These are phyloP conservation scores for Agrochola circellaris DNA, from an alignment of 2,888 invertebrate genomes.

Conservation along the genomic window DNA sequence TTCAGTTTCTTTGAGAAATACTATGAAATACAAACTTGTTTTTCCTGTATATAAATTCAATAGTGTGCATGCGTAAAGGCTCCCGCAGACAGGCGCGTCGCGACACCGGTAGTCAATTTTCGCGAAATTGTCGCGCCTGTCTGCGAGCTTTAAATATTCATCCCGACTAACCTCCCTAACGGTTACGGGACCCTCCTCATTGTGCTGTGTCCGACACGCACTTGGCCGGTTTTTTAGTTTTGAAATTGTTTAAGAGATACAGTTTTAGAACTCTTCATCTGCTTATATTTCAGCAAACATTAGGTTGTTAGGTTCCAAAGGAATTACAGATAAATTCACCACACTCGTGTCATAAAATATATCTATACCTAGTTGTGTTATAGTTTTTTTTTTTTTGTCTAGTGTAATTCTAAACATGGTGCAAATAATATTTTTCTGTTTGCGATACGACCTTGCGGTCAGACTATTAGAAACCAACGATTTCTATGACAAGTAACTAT, in stretches of 20 bases:
- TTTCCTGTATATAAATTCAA: neutral
- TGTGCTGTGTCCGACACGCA: neutral
- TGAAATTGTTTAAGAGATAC: neutral
- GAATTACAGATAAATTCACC: neutral
- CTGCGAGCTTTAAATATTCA: neutral
- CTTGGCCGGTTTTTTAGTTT: neutral
- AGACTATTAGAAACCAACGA: constrained; percentile 81
- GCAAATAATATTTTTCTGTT: constrained; percentile 59
- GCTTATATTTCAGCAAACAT: constrained; percentile 4
- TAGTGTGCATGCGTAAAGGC: neutral
- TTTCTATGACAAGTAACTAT: constrained; percentile 88
- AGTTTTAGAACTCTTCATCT: neutral
- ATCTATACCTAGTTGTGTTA: neutral
- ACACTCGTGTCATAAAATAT: neutral
- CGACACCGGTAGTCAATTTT: no score
- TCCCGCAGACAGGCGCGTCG: no score
- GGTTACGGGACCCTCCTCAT: neutral
- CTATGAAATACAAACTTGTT: neutral
- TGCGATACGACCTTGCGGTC: constrained; percentile 77
- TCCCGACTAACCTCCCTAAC: neutral
- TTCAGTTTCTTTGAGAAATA: neutral
- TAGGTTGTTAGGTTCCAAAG: neutral
- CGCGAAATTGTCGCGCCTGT: no score
- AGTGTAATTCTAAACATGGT: constrained; percentile 17
- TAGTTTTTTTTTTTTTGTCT: neutral